A percentile compares a stretch with the other conserved stretches of the same genome.
Conservation (phyloP, 2,113 vertebrate species). For the Caranx melampygus region DNA sequence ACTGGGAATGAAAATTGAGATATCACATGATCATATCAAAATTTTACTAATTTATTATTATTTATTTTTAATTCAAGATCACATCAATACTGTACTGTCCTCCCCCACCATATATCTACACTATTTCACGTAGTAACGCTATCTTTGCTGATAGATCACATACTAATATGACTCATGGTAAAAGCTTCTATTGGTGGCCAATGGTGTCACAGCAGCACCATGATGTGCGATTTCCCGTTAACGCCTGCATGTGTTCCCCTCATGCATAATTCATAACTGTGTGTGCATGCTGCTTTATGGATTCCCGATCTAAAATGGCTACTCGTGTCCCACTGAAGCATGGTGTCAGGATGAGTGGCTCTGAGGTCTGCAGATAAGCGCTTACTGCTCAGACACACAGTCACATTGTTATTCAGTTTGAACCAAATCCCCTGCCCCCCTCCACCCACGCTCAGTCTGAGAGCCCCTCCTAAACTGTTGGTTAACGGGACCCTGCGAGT, state of each 20-base stretch:
- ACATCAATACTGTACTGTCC: background rate
- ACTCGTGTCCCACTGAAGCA: background rate
- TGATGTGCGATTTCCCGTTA: conserved; percentile 25
- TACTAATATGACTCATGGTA: conserved; percentile 1
- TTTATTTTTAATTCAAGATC: background rate
- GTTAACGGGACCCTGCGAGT: conserved; percentile 8
- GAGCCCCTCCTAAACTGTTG: conserved; percentile 1
- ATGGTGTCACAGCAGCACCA: conserved; percentile 48
- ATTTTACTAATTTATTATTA: too few species aligned
- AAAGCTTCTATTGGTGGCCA: conserved; percentile 11
- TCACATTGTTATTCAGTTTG: conserved; percentile 33
- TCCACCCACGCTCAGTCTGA: background rate
- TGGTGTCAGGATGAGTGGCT: conserved; percentile 40
- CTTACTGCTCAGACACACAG: conserved; percentile 13
- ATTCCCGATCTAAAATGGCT: conserved; percentile 31
- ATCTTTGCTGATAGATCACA: background rate
- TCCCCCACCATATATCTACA: background rate
- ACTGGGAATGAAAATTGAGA: too few species aligned
- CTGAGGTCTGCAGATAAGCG: conserved; percentile 21
- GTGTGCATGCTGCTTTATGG: background rate
- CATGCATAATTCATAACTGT: conserved; percentile 44
- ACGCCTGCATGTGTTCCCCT: background rate
- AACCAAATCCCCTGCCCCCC: background rate
- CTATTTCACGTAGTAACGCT: too few species aligned
- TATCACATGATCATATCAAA: too few species aligned